Evolutionary conservation across 2,113 vertebrate species (phyloP), one percentile per base, ranked within the genome.

Genomic region (Hystrix brachyura): DNA sequence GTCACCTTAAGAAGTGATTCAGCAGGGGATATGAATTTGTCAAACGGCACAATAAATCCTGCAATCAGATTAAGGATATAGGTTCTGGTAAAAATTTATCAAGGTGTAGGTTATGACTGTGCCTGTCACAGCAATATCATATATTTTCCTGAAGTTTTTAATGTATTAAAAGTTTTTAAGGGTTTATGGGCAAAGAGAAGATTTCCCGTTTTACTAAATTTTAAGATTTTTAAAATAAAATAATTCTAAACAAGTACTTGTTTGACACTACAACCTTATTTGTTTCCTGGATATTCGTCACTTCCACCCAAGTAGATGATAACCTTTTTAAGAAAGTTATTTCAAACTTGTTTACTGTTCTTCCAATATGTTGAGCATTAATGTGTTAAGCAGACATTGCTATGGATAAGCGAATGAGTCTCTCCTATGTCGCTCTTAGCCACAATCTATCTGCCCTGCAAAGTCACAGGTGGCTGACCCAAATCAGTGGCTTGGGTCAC

Each of bases 1-100:
- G 67, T 95, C 94, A 90, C 82, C 76, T 84, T 59, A 60, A 53
- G 57, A 95, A 97, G n/a, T 84, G 95, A 76, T 97, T 97, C 79
- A 89, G 32, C 23, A 79, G 55, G 51, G 12, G 71, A 13, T 86
- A 2, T 46, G 79, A 94, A 87, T 95, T 57, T 95, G 27, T 71
- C 90, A 88, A 96, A n/a, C n/a, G 97, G 57, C 38, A 91, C 34
- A 17, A 76, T 67, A 59, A 96, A 85, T 76, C 55, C 91, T 97
- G 46, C 95, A 95, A 97, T 92, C 89, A 92, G 32, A 95, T 84
- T 71, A 93, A 80, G 0, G 29, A 88, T 7, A 23, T 32, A 87
- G 21, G 1, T 27, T 76, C 85, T 84, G 43, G 53, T 32, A 93
- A 82, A 96, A 90, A 87, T 25, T 14, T 71, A 64, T 80, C 65